phyloP scores from a whole-genome alignment of 2,888 invertebrate genomes.

The Miltochrista miniata region DNA sequence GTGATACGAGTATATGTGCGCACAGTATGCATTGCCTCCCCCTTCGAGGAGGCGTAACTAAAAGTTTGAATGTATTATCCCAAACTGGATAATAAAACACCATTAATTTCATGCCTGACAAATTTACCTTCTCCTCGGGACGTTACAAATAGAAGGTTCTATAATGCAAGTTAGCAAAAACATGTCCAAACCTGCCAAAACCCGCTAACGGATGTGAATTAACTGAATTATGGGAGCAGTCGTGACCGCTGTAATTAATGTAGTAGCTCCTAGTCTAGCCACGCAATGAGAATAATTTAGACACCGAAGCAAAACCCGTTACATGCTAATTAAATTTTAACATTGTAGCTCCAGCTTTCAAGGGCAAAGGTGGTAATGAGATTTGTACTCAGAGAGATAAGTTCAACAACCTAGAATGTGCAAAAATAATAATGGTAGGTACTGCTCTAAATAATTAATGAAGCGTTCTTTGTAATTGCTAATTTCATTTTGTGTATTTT shows the following conservation, averaged over 20 bases:
- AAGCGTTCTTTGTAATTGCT: background rate
- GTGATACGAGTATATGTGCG: too few species aligned
- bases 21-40: too few species aligned
- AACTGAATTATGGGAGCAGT: slow-evolving; percentile 30
- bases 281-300: slow-evolving; percentile 44
- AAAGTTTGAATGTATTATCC: too few species aligned
- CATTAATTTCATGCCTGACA: background rate
- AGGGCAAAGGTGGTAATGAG: slow-evolving; percentile 33
- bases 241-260: slow-evolving; percentile 39
- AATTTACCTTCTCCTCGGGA: background rate
- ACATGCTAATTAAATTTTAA: slow-evolving; percentile 52
- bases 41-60: too few species aligned
- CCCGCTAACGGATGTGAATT: slow-evolving; percentile 19
- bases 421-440: slow-evolving; percentile 5
- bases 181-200: background rate
- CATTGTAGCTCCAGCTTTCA: slow-evolving; percentile 36
- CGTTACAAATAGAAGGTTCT: background rate
- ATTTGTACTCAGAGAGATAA: slow-evolving; percentile 24
- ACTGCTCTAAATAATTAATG: slow-evolving; percentile 13
- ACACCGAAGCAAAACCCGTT: slow-evolving; percentile 27
- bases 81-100: background rate
- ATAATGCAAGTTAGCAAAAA: background rate
- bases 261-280: slow-evolving; percentile 38
- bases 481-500: background rate
- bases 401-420: slow-evolving; percentile 5